Base-by-base conservation (phyloP, 1,140 invertebrate species). In the Conus ventricosus region DNA sequence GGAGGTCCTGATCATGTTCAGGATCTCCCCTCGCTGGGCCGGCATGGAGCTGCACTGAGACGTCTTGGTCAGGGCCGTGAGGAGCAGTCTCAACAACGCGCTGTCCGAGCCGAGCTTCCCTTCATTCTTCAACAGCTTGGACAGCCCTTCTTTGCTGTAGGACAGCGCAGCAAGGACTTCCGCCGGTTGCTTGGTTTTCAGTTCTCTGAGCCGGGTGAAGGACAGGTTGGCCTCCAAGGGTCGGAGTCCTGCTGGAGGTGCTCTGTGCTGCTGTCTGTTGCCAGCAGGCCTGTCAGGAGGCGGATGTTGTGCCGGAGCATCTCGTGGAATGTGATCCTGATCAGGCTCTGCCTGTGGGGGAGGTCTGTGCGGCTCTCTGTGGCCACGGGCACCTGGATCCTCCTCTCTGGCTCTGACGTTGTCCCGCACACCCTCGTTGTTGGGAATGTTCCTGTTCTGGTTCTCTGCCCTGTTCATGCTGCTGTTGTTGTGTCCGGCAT, bases 61-160 rank as follows among this genome's bases (percentile, higher is more conserved):
- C n/a, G 51, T 71, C 53, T 87, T 87, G 71, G 39, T 75, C 67
- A 87, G n/a, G n/a, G 54, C 71, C 20, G 10, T 57, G 15, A 87
- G 75, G 20, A 87, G 51, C 51, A 87, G 53, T 57, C 54, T 39
- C 53, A 78, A 53, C 75, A 80, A 55, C 23, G 78, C 85, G 0
- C 8, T 7, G 11, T 87, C 75, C 4, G 53, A 15, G 3, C n/a
- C 80, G 53, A 87, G 53, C 54, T 80, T 78, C 17, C 25, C 11
- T 23, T 87, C 75, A 54, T 87, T 57, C 20, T 57, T 75, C 6
- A 87, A 51, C 71, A 87, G 85, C 13, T 23, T 75, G 5, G 27
- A 23, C 85, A 87, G 85, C 71, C 85, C 85, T 27, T 87, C 85
- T n/a, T 87, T 87, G 85, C 85, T 87, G 85, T 87, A 87, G 10